Conservation (phyloP, 2,888 invertebrate genomes). For the Trachelus iudaicus region DNA sequence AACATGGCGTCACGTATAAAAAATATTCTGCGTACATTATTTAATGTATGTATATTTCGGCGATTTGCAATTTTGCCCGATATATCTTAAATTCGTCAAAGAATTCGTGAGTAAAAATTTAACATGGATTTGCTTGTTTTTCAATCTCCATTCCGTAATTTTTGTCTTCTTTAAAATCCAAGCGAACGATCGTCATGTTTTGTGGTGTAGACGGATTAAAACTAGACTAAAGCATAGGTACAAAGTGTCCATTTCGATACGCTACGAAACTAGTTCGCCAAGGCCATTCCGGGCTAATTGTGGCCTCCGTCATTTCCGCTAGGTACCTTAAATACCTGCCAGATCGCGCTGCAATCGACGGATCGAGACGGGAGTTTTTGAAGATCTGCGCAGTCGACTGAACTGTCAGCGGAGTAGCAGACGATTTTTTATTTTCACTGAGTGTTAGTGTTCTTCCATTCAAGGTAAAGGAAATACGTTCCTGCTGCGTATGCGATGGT, state of each 20-base stretch:
- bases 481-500: slow-evolving; percentile 82
- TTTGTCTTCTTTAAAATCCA: background rate
- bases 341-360: background rate
- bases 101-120: background rate
- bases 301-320: background rate
- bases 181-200: background rate
- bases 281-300: background rate
- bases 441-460: slow-evolving; percentile 73
- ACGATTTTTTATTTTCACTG: slow-evolving; percentile 35
- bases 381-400: slow-evolving; percentile 17
- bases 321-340: background rate
- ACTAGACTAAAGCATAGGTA: slow-evolving; percentile 3
- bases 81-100: background rate
- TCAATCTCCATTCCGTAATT: background rate
- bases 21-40: background rate
- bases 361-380: background rate
- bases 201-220: background rate
- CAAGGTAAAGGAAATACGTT: slow-evolving; percentile 79
- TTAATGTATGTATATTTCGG: background rate
- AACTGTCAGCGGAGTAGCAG: background rate
- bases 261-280: background rate
- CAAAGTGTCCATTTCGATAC: background rate
- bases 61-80: background rate
- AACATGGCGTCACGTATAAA: background rate
- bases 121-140: background rate